Conservation (phyloP, 1,140 invertebrate genomes). For the Aphelenchoides besseyi region DNA sequence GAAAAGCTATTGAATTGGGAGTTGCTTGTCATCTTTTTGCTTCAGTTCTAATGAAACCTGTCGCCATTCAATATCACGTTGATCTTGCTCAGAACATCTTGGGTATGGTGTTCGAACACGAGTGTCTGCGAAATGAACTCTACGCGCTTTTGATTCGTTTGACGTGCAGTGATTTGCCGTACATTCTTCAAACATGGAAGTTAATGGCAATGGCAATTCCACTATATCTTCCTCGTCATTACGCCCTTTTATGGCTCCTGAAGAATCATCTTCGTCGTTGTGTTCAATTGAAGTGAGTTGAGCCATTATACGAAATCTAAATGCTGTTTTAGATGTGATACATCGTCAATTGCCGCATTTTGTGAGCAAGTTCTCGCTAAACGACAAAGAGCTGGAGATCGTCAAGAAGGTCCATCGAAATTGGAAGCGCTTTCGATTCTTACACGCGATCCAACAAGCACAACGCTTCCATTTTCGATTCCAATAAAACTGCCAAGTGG, state of each 20-base stretch:
- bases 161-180: constrained; percentile 44
- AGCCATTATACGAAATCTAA: neutral
- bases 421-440: constrained; percentile 50
- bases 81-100: constrained; percentile 55
- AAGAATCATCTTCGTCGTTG: constrained; percentile 45
- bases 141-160: constrained; percentile 51
- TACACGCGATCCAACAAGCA: constrained; percentile 46
- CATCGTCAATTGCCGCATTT: constrained; percentile 48
- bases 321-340: constrained; percentile 27
- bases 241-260: constrained; percentile 54
- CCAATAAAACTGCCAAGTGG: constrained; percentile 45
- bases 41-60: constrained; percentile 48
- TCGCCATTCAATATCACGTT: constrained; percentile 53
- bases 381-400: constrained; percentile 34
- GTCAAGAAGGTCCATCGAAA: constrained; percentile 53
- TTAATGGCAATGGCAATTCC: constrained; percentile 48
- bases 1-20: constrained; percentile 52
- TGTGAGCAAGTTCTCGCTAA: constrained; percentile 41
- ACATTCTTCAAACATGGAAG: constrained; percentile 48
- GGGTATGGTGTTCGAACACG: constrained; percentile 37
- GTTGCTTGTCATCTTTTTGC: constrained; percentile 46
- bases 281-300: constrained; percentile 26
- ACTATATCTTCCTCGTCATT: constrained; percentile 49
- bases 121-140: constrained; percentile 42
- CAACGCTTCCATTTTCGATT: constrained; percentile 50